Evolutionary conservation across 1,140 invertebrate species (phyloP).

Genomic region (Trypoxylus dichotomus): DNA sequence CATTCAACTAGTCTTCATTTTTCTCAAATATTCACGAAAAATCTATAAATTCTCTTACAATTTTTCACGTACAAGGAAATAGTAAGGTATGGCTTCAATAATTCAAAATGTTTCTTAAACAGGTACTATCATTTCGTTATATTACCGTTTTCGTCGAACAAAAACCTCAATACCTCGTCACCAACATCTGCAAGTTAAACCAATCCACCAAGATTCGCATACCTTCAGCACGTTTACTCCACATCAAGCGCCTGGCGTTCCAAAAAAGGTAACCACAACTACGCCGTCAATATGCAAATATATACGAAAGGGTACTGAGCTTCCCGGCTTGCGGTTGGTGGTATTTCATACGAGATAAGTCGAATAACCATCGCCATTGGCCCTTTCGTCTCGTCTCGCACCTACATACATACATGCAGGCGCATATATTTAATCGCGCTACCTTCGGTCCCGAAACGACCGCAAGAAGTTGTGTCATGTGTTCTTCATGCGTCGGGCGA

Average conservation of each 20-base stretch:
- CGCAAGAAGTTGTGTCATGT: constrained; percentile 2
- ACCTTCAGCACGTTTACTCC: not conserved
- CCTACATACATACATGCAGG: not conserved
- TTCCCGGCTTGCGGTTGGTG: not conserved
- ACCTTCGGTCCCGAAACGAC: not conserved
- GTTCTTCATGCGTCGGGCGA: not conserved
- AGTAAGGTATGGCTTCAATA: no score
- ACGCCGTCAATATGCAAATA: not conserved
- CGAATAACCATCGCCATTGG: not conserved
- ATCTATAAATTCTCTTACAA: no score
- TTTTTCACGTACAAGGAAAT: no score
- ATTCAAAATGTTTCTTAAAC: no score
- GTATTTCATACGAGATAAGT: not conserved
- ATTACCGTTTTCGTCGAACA: no score
- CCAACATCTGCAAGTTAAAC: not conserved
- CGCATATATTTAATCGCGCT: not conserved
- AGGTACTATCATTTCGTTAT: no score
- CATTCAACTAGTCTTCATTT: no score
- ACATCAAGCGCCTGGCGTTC: not conserved
- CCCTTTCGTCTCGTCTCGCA: not conserved
- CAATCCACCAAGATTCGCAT: not conserved
- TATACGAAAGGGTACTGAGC: not conserved
- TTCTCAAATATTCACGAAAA: no score
- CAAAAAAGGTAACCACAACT: not conserved
- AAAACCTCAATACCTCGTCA: not conserved